Conservation (phyloP, 2,888 invertebrate genomes). For the Himalopsyche kuldschensis region DNA sequence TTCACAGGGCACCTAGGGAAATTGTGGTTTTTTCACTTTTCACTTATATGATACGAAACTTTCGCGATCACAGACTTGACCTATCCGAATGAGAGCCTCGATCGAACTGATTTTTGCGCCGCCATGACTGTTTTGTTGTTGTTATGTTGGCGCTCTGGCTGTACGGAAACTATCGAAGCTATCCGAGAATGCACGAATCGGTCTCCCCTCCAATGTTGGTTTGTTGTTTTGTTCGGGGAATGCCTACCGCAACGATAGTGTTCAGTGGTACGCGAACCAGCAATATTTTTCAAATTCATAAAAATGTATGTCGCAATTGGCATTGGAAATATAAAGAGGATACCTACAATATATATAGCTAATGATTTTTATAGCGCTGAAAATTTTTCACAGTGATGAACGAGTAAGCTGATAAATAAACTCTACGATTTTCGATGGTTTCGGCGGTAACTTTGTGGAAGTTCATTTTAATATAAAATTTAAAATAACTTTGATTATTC, state of each 20-base stretch:
- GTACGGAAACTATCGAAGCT: conserved; percentile 49
- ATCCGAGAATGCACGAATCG: conserved; percentile 49
- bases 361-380: too few relatives aligned
- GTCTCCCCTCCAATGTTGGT: conserved; percentile 49
- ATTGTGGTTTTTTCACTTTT: conserved; percentile 13
- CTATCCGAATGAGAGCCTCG: conserved; percentile 50
- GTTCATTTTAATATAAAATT: too few relatives aligned
- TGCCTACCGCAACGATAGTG: conserved; percentile 4
- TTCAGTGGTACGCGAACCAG: conserved; percentile 43
- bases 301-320: too few relatives aligned
- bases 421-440: too few relatives aligned
- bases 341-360: too few relatives aligned
- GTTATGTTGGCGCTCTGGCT: conserved; percentile 57
- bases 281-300: conserved; percentile 43
- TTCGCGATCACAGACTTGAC: conserved; percentile 3
- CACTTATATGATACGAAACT: conserved; percentile 3
- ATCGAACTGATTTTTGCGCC: conserved; percentile 57
- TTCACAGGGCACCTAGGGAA: conserved; percentile 10
- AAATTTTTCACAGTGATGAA: too few relatives aligned
- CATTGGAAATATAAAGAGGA: too few relatives aligned
- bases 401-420: too few relatives aligned
- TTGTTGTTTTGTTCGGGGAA: conserved; percentile 25
- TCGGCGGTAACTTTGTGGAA: too few relatives aligned
- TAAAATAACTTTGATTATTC: too few relatives aligned
- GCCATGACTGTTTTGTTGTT: conserved; percentile 56